Evolutionary conservation across 2,888 invertebrate species (phyloP).

Genomic region (Chloromyia formosa): DNA sequence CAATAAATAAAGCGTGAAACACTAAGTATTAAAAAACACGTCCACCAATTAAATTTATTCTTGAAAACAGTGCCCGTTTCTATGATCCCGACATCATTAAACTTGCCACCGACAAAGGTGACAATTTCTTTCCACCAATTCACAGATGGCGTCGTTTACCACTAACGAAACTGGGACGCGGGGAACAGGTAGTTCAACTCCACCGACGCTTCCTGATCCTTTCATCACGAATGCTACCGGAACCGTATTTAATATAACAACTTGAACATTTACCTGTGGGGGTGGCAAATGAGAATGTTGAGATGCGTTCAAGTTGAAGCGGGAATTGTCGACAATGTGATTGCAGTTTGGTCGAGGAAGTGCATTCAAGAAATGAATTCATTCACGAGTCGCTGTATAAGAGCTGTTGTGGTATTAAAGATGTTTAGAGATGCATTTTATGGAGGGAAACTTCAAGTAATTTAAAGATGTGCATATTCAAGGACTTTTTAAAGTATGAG

Average conservation of each 20-base stretch:
- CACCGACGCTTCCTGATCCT: no score
- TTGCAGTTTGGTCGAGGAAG: background rate
- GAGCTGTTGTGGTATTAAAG: no score
- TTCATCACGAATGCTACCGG: no score
- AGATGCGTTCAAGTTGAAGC: background rate
- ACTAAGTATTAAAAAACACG: slow-evolving; percentile 14
- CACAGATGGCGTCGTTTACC: background rate
- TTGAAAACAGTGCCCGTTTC: slow-evolving; percentile 21
- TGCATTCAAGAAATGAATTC: background rate
- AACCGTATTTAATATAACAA: background rate
- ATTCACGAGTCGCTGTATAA: no score
- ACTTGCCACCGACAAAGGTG: background rate
- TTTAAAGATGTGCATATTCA: no score
- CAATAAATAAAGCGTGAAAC: slow-evolving; percentile 7
- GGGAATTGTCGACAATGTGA: background rate
- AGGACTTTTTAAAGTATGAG: no score
- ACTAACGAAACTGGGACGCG: background rate
- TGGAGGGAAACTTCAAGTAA: no score
- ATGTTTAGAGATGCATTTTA: no score
- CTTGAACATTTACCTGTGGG: background rate
- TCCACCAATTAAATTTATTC: slow-evolving; percentile 31
- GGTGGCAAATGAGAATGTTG: background rate
- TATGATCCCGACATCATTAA: slow-evolving; percentile 12
- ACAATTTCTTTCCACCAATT: background rate
- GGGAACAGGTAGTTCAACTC: no score